phyloP scores from a whole-genome alignment of 2,113 vertebrate species.

The Acinonyx jubatus region DNA sequence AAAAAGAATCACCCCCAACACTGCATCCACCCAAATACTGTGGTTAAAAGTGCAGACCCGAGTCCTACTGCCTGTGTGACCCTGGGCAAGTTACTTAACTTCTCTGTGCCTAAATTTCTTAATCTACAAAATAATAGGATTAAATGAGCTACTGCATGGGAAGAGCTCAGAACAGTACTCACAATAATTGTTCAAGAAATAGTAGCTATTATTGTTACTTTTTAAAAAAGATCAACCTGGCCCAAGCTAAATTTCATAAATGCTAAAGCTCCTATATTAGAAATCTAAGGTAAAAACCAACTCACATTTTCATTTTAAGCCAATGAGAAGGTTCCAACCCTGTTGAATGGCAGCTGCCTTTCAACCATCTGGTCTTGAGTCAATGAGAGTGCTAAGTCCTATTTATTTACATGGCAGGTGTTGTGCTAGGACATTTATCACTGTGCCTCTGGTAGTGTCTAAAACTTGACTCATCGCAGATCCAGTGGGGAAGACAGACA shows the following conservation, averaged over 20 bases:
- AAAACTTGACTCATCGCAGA: background rate
- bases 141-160: background rate
- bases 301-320: background rate
- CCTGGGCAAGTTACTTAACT: constrained; percentile 45
- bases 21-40: background rate
- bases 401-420: background rate
- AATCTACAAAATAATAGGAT: constrained; percentile 25
- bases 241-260: constrained; percentile 35
- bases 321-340: background rate
- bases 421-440: background rate
- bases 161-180: constrained; percentile 20
- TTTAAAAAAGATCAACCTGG: constrained; percentile 2
- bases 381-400: background rate
- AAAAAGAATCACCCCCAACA: background rate
- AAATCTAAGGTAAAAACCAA: constrained; percentile 30
- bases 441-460: background rate
- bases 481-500: background rate
- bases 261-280: background rate
- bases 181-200: background rate
- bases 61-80: background rate
- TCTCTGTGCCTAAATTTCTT: constrained; percentile 14
- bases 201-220: background rate
- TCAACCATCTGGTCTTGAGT: background rate
- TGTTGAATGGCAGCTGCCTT: background rate
- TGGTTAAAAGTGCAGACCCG: background rate